Conservation (phyloP, 2,113 vertebrate genomes). For the Sakesphorus luctuosus region DNA sequence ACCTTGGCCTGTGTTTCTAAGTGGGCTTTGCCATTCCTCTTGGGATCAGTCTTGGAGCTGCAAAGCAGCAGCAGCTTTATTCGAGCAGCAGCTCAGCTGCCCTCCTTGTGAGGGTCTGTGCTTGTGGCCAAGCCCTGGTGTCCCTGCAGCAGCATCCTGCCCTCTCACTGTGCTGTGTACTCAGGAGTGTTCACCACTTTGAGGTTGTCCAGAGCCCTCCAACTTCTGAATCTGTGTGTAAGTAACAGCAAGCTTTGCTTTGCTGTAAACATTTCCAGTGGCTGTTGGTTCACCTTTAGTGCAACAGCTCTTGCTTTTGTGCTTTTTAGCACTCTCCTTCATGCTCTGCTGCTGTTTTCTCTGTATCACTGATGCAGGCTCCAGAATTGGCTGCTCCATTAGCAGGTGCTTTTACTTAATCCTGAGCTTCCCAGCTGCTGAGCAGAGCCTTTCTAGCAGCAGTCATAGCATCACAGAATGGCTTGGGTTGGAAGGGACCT, state of each 20-base stretch:
- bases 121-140: not conserved
- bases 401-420: not conserved
- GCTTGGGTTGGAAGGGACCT: not conserved
- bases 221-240: not conserved
- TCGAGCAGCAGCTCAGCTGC: not conserved
- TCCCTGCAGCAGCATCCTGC: not conserved
- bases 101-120: not conserved
- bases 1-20: not conserved
- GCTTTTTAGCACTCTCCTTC: not conserved
- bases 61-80: not conserved
- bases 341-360: not conserved
- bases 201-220: not conserved
- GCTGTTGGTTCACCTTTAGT: not conserved
- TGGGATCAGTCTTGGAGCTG: fast-evolving
- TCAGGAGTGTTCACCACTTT: fast-evolving
- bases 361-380: not conserved
- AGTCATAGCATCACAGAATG: not conserved
- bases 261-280: not conserved
- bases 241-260: not conserved
- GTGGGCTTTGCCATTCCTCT: not conserved
- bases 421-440: not conserved
- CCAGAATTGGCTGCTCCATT: not conserved
- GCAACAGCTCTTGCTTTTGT: not conserved
- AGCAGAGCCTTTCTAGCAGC: not conserved
- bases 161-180: not conserved